Conservation (phyloP, 2,113 vertebrate species). For the Theristicus caerulescens region DNA sequence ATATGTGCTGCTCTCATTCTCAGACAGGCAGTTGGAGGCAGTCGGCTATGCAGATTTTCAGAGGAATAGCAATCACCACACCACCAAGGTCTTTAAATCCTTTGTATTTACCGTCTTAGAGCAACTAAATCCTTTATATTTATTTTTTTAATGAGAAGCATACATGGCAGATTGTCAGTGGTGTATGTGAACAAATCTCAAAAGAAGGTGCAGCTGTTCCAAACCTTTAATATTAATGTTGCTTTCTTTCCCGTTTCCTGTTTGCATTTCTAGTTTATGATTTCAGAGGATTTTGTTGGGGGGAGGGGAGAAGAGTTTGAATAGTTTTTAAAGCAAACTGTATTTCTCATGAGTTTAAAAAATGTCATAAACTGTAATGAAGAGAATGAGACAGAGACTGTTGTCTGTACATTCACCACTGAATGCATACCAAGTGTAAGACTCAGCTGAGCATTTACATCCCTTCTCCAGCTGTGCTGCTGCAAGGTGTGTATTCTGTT, state of each 20-base stretch:
- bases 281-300: background rate
- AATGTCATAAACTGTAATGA: background rate
- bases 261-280: background rate
- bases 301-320: background rate
- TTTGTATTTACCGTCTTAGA: background rate
- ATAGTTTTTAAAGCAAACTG: background rate
- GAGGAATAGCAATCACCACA: background rate
- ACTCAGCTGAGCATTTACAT: background rate
- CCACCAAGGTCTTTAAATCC: background rate
- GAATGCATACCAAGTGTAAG: background rate
- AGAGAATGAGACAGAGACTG: background rate
- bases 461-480: background rate
- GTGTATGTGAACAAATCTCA: background rate
- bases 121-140: constrained; percentile 18
- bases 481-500: background rate
- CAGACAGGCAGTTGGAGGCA: background rate
- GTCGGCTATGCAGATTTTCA: constrained; percentile 1
- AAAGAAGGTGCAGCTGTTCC: background rate
- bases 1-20: background rate
- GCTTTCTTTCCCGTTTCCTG: background rate
- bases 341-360: background rate
- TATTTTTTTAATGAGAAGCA: constrained; percentile 18
- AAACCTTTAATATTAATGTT: background rate
- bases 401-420: background rate
- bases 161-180: background rate